Evolutionary conservation across 2,113 vertebrate genomes (phyloP).

Genomic region (Myotis brandtii): DNA sequence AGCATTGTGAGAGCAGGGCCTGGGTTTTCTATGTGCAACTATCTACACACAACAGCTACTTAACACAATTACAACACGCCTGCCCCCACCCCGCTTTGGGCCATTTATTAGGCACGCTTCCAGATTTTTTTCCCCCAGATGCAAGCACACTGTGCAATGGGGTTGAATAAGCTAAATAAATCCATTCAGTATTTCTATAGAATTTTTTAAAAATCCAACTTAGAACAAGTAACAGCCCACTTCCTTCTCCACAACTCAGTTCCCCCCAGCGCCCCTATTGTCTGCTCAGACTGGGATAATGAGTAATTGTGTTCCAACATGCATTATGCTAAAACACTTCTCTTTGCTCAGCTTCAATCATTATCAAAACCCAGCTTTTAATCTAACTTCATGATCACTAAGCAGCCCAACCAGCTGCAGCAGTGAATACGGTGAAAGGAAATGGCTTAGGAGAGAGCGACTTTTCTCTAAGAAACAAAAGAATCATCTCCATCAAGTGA

Average conservation of each 20-base stretch:
- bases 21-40: neutral
- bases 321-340: slow-evolving; percentile 47
- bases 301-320: slow-evolving; percentile 68
- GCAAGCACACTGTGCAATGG: slow-evolving; percentile 37
- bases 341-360: slow-evolving; percentile 57
- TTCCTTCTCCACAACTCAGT: neutral
- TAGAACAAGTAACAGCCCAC: slow-evolving; percentile 39
- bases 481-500: slow-evolving; percentile 52
- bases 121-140: neutral
- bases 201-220: slow-evolving; percentile 52
- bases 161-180: slow-evolving; percentile 70
- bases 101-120: neutral
- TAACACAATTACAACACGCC: neutral
- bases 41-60: neutral
- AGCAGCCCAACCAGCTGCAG: slow-evolving; percentile 66
- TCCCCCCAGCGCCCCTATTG: slow-evolving; percentile 26
- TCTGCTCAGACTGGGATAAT: slow-evolving; percentile 61
- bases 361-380: slow-evolving; percentile 66
- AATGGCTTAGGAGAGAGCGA: neutral
- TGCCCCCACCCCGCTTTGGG: neutral
- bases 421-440: neutral
- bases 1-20: neutral
- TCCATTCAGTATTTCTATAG: slow-evolving; percentile 60
- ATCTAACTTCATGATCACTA: slow-evolving; percentile 69
- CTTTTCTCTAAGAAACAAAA: slow-evolving; percentile 61